Evolutionary conservation across 2,888 invertebrate genomes (phyloP), one percentile per base, ranked within the genome.

Genomic region (Tuberolachnus salignus): DNA sequence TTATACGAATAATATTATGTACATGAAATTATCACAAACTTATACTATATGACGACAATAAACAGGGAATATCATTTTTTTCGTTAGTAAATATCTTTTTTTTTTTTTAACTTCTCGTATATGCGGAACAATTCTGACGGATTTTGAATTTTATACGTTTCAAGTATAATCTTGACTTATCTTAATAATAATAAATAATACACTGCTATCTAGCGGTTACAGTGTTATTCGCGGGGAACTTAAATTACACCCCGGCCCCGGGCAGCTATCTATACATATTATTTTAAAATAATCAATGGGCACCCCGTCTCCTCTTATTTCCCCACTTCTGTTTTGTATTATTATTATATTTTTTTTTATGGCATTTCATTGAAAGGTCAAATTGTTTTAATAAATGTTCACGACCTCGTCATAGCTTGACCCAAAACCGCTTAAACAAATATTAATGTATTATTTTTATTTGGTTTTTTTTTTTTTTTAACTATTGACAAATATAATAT

Each of bases 331-430:
- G 4, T 70, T 21, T 21, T 51, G 14, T 51, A 42, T 73, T 61
- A 34, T 61, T 63, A 9, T 46, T 53, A 13, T 46, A 10, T 34
- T 34, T 34, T 34, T 34, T 34, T 34, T 57, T 44, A 44, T 74
- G 74, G 64, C 74, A 74, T 74, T 74, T 74, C 46, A 46, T 66
- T 44, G n/a, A 74, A 74, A 74, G 74, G 74, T 74, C 55, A 63
- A 53, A 63, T 44, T 46, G 9, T 10, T 26, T 16, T 23, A 16
- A 49, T 19, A 61, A 51, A 51, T 63, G 51, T 73, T 51, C 34
- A 73, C 34, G 16, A 73, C 72, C 72, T 16, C 72, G 19, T 19
- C 16, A 34, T 34, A 34, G 34, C 6, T 21, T 42, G 11, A 51
- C 34, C 21, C 26, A 34, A 71, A 9, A 46, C 16, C 0, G 46